Base-by-base conservation (phyloP, 2,113 vertebrate genomes). In the Tenrec ecaudatus region DNA sequence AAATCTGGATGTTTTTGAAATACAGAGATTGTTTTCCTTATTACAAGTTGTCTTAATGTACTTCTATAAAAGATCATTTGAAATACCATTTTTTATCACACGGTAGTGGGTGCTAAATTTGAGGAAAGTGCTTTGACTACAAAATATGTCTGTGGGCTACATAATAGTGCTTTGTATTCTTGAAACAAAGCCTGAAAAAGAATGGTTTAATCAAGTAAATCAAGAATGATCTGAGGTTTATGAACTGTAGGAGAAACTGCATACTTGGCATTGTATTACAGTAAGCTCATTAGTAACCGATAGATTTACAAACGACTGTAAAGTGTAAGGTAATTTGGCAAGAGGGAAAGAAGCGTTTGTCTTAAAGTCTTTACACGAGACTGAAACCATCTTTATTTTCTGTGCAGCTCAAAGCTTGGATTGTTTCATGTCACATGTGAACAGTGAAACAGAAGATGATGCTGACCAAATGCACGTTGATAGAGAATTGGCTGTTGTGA, bases 391-490 rank as follows among this genome's bases (percentile, higher is more conserved):
- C 43, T 95, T 57, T 88, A 23, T 89, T 89, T 92, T 82, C 90
- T 87, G 66, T 62, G 38, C 97, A 98, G 98, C 91, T 95, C 97
- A 94, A 68, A 96, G 96, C 92, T 97, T 97, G 96, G 97, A 96
- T 94, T 96, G 91, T 82, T 90, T 96, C 92, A 83, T 97, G 95
- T 96, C 97, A 17, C 38, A 96, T 73, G 94, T 95, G 94, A 98
- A 98, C n/a, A 96, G 97, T 93, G 96, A 95, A 76, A 80, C 40
- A 25, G 98, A 97, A 77, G 99, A 98, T 0, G 98, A 99, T 89
- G 95, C 96, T 93, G 99, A 99, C 96, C 98, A 93, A 96, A 99
- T 99, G 98, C 98, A 98, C 97, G 80, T 98, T 95, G 99, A 99
- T 95, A 97, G 98, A 95, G 97, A 98, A 96, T 96, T 98, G 80